Base-by-base conservation (phyloP, 1,140 invertebrate species). In the Notospermus geniculatus region DNA sequence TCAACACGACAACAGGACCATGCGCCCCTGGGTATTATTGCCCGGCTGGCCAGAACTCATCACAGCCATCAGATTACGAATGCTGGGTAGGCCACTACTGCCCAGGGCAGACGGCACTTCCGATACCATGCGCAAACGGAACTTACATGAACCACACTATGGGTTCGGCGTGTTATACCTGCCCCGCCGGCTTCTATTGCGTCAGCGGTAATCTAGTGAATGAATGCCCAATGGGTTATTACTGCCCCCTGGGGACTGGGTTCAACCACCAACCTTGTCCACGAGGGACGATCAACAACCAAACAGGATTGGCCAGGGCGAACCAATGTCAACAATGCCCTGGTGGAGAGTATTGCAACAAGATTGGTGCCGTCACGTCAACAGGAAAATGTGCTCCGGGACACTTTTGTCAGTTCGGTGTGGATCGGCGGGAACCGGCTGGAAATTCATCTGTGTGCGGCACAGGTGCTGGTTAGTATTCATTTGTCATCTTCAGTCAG, bases 121-220 rank as follows among this genome's bases (percentile, higher is more conserved):
- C 76, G 2, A 66, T 68, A 7, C 74, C 72, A 15, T 78, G 76
- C 63, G 65, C 65, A 11, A 75, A 74, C 62, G 76, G 76, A 15
- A 78, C 74, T 11, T 76, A 69, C 65, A 77, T 76, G 72, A 79
- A 79, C 59, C 73, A 76, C 50, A 77, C 77, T 13, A 63, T 67
- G 62, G 74, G 65, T 0, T 57, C 64, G 15, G 60, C 61, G 46
- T 79, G 77, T 52, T 74, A 74, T 41, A 70, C 63, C 30, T 79
- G 77, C 60, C 74, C 72, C 17, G 67, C 59, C 13, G 74, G 77
- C 70, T 79, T 74, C 75, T 78, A 78, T 59, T 79, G 77, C 58
- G 59, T 66, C 13, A 50, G 63, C 50, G 77, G 77, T 2, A 63
- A 71, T 32, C 56, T 78, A 23, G 62, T 77, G 2, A 57, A 46